Percentiles rank a stretch among this genome's conserved stretches.
Evolutionary conservation across 2,888 invertebrate species (phyloP).

Genomic region (Hedya salicella): DNA sequence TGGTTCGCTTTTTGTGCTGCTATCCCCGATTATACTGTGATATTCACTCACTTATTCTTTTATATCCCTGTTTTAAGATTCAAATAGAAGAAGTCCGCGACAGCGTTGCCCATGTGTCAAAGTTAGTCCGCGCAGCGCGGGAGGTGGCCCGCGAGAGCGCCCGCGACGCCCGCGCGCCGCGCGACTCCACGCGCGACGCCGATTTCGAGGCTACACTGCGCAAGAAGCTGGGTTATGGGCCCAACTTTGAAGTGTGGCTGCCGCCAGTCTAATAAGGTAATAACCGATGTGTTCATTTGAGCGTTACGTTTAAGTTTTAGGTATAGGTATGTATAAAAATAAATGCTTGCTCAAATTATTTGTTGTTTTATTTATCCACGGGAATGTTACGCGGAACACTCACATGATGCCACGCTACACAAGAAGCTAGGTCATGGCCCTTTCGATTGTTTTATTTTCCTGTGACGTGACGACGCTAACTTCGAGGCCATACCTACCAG

Average conservation of each 20-base stretch:
- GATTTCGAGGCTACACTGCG: slow-evolving; percentile 77
- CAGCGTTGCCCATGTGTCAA: slow-evolving; percentile 76
- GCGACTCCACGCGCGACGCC: slow-evolving; percentile 78
- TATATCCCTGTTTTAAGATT: no score
- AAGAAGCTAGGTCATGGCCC: no score
- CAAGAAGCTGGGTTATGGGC: slow-evolving; percentile 83
- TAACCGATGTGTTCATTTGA: slow-evolving; percentile 66
- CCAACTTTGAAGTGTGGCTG: slow-evolving; percentile 84
- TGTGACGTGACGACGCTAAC: no score
- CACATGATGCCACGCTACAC: no score
- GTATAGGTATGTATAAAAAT: slow-evolving; percentile 52
- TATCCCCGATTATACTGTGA: no score
- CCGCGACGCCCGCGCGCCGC: slow-evolving; percentile 65
- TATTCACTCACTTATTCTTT: no score
- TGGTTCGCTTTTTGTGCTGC: no score
- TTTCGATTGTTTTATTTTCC: no score
- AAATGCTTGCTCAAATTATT: slow-evolving; percentile 55
- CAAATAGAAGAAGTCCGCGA: slow-evolving; percentile 76
- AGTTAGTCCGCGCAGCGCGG: slow-evolving; percentile 71
- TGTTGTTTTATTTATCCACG: slow-evolving; percentile 28
- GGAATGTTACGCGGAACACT: no score
- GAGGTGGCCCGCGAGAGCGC: slow-evolving; percentile 72
- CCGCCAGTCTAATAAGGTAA: slow-evolving; percentile 69
- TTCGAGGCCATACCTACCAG: no score
- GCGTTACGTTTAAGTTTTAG: slow-evolving; percentile 12